A percentile compares a stretch with the other conserved stretches of the same genome.
Evolutionary conservation across 2,113 vertebrate genomes (phyloP).

Genomic region (Lichenostomus cassidix): DNA sequence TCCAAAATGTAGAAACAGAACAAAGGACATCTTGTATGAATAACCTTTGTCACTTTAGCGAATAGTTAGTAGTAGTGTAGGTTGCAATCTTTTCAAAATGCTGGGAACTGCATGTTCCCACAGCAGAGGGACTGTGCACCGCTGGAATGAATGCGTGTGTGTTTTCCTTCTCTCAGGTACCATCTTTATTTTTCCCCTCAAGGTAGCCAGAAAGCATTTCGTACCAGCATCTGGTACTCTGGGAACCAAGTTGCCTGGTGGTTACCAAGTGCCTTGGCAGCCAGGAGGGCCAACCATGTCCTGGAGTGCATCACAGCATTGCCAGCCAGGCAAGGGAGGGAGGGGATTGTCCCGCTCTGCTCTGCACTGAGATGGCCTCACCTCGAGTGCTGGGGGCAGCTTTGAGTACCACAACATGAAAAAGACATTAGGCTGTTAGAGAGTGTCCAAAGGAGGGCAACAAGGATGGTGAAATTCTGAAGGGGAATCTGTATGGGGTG

Average conservation of each 20-base stretch:
- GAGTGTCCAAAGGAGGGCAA: not conserved
- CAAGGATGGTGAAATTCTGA: not conserved
- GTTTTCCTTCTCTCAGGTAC: not conserved
- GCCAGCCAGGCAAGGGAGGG: not conserved
- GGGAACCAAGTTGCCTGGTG: not conserved
- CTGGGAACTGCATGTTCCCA: not conserved
- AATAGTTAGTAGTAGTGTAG: not conserved
- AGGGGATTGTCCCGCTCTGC: fast-evolving
- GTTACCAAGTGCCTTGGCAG: not conserved
- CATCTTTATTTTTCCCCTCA: not conserved
- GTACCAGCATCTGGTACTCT: not conserved
- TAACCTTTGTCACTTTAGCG: not conserved
- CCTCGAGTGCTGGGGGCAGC: fast-evolving
- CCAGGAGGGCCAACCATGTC: too few species aligned
- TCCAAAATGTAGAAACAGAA: not conserved
- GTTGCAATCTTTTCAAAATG: not conserved
- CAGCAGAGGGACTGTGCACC: not conserved
- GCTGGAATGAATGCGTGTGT: not conserved
- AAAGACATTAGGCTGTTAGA: not conserved
- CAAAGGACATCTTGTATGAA: not conserved
- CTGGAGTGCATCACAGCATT: not conserved
- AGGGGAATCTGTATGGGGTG: not conserved
- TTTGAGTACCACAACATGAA: not conserved
- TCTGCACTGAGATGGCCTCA: fast-evolving
- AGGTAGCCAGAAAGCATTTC: not conserved